These are phyloP conservation scores for Alviniconcha marisindica DNA, from an alignment of 1,140 invertebrate genomes.

Conservation along the genomic window DNA sequence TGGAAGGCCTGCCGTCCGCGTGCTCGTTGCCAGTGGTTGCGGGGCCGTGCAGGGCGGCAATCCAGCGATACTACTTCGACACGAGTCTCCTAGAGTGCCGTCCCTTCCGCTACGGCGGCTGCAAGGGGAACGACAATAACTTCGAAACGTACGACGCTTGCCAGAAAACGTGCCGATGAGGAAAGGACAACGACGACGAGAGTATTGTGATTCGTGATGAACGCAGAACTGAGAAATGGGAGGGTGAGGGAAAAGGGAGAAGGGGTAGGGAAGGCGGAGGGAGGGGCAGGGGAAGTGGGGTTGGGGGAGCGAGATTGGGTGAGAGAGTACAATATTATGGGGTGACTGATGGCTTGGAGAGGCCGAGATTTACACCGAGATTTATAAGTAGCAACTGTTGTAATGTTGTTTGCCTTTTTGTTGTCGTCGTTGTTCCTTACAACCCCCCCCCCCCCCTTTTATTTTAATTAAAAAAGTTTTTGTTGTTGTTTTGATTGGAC, in stretches of 20 bases:
- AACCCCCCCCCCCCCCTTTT: too few species aligned
- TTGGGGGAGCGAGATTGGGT: not conserved
- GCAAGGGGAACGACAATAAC: constrained; percentile 83
- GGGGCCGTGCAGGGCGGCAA: constrained; percentile 84
- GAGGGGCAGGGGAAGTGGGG: not conserved
- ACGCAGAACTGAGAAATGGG: not conserved
- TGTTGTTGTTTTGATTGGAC: too few species aligned
- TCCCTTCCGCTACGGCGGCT: constrained; percentile 96
- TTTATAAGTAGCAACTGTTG: too few species aligned
- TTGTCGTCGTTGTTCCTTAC: too few species aligned
- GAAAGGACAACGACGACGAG: not conserved
- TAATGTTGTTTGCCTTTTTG: too few species aligned
- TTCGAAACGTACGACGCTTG: constrained; percentile 49
- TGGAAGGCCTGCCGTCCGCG: constrained; percentile 64
- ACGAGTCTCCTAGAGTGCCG: constrained; percentile 89
- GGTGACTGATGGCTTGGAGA: too few species aligned
- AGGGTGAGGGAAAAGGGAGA: not conserved
- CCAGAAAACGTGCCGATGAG: not conserved
- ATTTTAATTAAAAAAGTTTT: too few species aligned
- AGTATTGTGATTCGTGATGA: too few species aligned
- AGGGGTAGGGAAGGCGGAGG: not conserved
- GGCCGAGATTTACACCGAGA: too few species aligned
- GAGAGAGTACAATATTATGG: not conserved
- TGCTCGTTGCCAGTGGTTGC: constrained; percentile 86
- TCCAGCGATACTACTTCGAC: constrained; percentile 92